phyloP scores from a whole-genome alignment of 2,888 invertebrate species.

The Heliconius ismenius region DNA sequence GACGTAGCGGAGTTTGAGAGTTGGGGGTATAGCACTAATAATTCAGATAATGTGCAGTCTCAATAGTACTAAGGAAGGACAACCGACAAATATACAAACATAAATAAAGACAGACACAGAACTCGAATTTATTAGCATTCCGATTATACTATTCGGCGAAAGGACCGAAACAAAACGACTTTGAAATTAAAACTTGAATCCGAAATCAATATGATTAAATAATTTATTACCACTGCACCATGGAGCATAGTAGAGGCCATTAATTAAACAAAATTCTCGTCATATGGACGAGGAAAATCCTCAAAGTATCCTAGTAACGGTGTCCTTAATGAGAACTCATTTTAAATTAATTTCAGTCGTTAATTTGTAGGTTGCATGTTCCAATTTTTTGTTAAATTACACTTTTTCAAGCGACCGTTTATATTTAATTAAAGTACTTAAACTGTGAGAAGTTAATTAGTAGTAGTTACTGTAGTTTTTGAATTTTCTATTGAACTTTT shows the following conservation, averaged over 20 bases:
- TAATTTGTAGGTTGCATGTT: constrained; percentile 23
- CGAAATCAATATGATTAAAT: not conserved
- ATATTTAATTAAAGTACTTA: constrained; percentile 22
- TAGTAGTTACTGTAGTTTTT: constrained; percentile 8
- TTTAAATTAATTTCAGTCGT: constrained; percentile 18
- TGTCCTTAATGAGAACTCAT: constrained; percentile 15
- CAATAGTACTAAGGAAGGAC: too few relatives aligned
- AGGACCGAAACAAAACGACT: too few relatives aligned
- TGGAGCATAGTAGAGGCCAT: not conserved
- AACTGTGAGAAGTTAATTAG: constrained; percentile 22
- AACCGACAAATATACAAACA: too few relatives aligned
- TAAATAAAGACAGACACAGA: too few relatives aligned
- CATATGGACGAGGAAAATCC: constrained; percentile 12
- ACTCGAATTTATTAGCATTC: too few relatives aligned
- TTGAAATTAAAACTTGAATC: too few relatives aligned
- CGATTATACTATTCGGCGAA: too few relatives aligned
- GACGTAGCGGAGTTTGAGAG: too few relatives aligned
- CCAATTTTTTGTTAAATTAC: constrained; percentile 28
- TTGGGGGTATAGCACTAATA: too few relatives aligned
- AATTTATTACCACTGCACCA: not conserved
- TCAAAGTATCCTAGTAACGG: constrained; percentile 4
- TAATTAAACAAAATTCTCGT: constrained; percentile 5
- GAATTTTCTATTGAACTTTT: not conserved
- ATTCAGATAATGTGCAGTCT: too few relatives aligned
- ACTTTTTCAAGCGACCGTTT: constrained; percentile 19